Evolutionary conservation across 2,113 vertebrate species (phyloP), one percentile per base, ranked within the genome.

Genomic region (Rhinopomastus cyanomelas): DNA sequence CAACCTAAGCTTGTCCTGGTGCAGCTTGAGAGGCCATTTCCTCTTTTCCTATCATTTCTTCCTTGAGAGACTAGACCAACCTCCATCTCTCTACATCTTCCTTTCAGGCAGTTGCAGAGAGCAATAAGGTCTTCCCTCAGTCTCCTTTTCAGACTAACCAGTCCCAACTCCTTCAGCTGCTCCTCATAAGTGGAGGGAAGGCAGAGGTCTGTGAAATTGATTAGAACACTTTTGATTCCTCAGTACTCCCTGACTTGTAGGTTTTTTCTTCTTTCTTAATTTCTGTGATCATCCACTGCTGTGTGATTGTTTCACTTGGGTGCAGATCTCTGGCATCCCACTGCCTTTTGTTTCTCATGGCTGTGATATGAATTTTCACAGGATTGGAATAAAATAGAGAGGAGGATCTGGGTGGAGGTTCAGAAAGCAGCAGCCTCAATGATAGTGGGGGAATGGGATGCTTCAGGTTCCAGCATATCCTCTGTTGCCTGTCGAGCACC

Each of bases 371-470:
- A 57, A 37, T 25, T 57, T 8, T 51, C 30, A 27, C 17, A 3
- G 16, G 72, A 4, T 27, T 17, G 55, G 17, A 57, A 25, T 19
- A 29, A 64, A 73, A 27, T 27, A 19, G 7, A 13, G 12, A 46
- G 26, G 48, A 25, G 29, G 32, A 10, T 42, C 22, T 60, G 22
- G 71, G 26, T 53, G 16, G 39, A 29, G 60, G 49, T 12, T 57
- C 17, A 26, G 4, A 34, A 25, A 9, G 1, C 2, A 4, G 12
- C 10, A 0, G 8, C 37, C 26, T 62, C 7, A 1, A 27, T 20
- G 25, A 34, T 39, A 21, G 55, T 2, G 9, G 14, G 67, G 5
- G 16, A 74, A 8, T 12, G 26, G 34, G 61, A 27, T 51, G 48
- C 20, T 0, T 0, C 12, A 19, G 36, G 25, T 21, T 64, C 67